phyloP scores from a whole-genome alignment of 2,113 vertebrate genomes.

The Microcebus lehilahytsara region DNA sequence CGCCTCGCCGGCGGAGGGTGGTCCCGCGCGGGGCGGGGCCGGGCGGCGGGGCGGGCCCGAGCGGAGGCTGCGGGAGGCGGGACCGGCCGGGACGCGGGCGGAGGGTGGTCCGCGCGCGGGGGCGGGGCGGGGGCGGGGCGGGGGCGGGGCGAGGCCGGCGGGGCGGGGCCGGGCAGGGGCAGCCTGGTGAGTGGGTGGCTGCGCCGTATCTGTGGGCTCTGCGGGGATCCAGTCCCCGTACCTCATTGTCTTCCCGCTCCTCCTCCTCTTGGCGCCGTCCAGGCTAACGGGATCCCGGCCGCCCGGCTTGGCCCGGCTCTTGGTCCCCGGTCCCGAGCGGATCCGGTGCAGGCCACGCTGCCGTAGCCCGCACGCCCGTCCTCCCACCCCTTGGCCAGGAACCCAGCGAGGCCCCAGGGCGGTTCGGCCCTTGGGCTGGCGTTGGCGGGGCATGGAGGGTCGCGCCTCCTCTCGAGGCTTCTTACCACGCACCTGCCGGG shows the following conservation, averaged over 20 bases:
- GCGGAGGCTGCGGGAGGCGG: background rate
- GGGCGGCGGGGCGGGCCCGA: background rate
- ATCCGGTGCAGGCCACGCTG: background rate
- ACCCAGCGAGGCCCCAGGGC: background rate
- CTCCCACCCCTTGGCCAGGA: background rate
- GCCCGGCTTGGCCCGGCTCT: background rate
- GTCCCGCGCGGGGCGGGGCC: conserved; percentile 45
- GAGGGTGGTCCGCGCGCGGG: conserved; percentile 26
- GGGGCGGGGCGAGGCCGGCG: background rate
- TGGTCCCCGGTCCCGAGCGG: background rate
- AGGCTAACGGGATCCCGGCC: rapidly evolving
- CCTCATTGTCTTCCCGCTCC: background rate
- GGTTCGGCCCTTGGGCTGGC: no score
- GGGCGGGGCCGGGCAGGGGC: background rate
- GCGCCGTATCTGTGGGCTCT: rapidly evolving
- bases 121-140: conserved; percentile 51
- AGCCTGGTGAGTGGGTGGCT: background rate
- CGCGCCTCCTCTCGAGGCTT: background rate
- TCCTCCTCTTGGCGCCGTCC: background rate
- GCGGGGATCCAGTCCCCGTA: background rate
- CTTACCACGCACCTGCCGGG: rapidly evolving
- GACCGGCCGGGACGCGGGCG: background rate
- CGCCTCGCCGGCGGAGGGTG: conserved; percentile 26
- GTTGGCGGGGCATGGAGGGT: background rate
- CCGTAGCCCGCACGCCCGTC: background rate